A percentile compares a stretch with the other conserved stretches of the same genome.
phyloP scores from a whole-genome alignment of 1,140 invertebrate genomes.

The Leptinotarsa lineolata region DNA sequence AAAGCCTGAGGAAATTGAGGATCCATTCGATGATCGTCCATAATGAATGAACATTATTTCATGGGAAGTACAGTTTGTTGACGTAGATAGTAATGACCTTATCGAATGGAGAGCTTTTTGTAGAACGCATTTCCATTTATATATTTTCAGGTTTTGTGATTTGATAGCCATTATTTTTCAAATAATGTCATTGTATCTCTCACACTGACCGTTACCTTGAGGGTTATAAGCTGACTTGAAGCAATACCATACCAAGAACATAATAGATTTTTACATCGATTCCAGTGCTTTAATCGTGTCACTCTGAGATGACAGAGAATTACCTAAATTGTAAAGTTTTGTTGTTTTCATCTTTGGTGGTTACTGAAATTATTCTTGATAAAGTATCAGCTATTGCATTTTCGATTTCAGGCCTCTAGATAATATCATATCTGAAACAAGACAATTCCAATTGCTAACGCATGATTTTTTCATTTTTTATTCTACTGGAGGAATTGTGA shows the following conservation, averaged over 20 bases:
- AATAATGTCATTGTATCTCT: neutral
- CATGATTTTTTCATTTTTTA: neutral
- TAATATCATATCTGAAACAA: neutral
- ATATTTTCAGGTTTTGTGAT: neutral
- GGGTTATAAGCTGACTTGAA: neutral
- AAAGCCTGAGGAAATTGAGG: neutral
- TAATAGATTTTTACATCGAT: no score
- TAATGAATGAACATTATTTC: neutral
- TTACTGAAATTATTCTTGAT: no score
- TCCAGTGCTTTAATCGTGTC: no score
- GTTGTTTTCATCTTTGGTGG: no score
- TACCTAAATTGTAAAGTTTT: no score
- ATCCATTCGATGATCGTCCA: neutral
- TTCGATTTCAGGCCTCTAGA: neutral
- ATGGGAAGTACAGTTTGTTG: neutral
- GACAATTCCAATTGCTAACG: neutral
- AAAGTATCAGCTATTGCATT: neutral
- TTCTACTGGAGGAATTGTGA: neutral
- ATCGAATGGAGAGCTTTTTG: neutral
- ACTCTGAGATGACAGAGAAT: no score
- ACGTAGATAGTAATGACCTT: neutral
- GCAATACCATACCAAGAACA: neutral
- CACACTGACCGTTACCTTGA: neutral
- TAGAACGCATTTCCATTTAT: neutral
- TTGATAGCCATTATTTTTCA: neutral